phyloP scores from a whole-genome alignment of 2,113 vertebrate genomes.

The Ibidorhyncha struthersii region DNA sequence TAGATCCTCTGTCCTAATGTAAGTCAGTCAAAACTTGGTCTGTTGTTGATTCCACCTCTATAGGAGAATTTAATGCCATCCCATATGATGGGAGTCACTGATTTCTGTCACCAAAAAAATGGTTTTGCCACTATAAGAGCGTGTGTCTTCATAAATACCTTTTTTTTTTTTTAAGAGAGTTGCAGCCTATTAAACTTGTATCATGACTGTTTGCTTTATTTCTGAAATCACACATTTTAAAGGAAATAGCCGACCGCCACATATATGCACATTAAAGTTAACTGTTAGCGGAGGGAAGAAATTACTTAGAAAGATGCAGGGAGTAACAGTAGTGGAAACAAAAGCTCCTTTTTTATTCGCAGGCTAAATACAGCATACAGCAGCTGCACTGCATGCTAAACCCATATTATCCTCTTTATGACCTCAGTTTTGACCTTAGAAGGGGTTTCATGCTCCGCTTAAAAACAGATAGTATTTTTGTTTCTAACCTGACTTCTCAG shows the following conservation, averaged over 20 bases:
- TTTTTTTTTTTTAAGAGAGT: background rate
- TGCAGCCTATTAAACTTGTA: background rate
- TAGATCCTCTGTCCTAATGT: background rate
- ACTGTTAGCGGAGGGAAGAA: background rate
- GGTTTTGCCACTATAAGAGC: background rate
- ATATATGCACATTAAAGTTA: background rate
- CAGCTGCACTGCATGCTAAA: slow-evolving; percentile 39
- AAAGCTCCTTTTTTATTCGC: slow-evolving; percentile 33
- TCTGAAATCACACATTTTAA: background rate
- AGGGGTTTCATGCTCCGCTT: background rate
- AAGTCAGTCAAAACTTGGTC: background rate
- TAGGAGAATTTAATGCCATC: background rate
- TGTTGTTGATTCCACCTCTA: background rate
- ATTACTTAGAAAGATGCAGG: background rate
- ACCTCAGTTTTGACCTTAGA: slow-evolving; percentile 56
- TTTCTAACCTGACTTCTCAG: slow-evolving; percentile 40
- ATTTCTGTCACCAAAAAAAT: background rate
- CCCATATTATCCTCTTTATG: slow-evolving; percentile 36
- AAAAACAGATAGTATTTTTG: background rate
- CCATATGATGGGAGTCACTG: background rate
- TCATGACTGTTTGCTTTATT: background rate
- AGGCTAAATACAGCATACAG: slow-evolving; percentile 26
- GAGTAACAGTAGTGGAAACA: slow-evolving; percentile 39
- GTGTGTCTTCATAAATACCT: background rate
- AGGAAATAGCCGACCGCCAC: background rate